Evolutionary conservation across 2,113 vertebrate species (phyloP), one percentile per base, ranked within the genome.

Genomic region (Siniperca knerii): DNA sequence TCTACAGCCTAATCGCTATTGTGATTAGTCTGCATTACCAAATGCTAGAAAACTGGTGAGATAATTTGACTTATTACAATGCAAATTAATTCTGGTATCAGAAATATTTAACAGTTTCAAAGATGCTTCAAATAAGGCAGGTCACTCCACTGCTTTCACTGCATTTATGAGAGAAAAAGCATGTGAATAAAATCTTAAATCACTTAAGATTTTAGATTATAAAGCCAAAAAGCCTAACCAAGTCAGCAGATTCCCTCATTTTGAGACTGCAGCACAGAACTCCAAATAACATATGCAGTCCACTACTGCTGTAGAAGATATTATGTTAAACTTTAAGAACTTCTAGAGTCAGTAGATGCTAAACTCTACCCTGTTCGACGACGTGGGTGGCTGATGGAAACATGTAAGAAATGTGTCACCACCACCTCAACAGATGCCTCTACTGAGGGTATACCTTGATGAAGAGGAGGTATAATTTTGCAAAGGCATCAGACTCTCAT

Each of bases 371-470:
- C 80, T 82, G 50, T 58, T 29, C 6, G 13, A 4, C 1, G 37
- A 46, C 1, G 88, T 92, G 75, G 86, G 85, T 4, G 87, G 80
- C 71, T 79, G 58, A 70, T 57, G 58, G 62, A 86, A 90, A 84
- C 70, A 70, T 57, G 42, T 65, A 64, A 61, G 55, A 83, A 83
- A 86, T 85, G 78, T 75, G 81, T 84, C 82, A 76, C 83, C 7
- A 33, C 77, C 84, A 77, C 71, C 73, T 81, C 70, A 75, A 25
- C 75, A 82, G 82, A 90, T 84, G 77, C 84, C 85, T 81, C 16
- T 44, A 4, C 44, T 80, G 60, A 75, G 66, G 61, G 25, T 69
- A 55, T 71, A 67, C 52, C 37, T 66, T 44, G 40, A 60, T 75
- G 35, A 77, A 62, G 79, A 74, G 78, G 83, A 81, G 69, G 73